phyloP scores from a whole-genome alignment of 2,888 invertebrate species.

The Aradus depressus region DNA sequence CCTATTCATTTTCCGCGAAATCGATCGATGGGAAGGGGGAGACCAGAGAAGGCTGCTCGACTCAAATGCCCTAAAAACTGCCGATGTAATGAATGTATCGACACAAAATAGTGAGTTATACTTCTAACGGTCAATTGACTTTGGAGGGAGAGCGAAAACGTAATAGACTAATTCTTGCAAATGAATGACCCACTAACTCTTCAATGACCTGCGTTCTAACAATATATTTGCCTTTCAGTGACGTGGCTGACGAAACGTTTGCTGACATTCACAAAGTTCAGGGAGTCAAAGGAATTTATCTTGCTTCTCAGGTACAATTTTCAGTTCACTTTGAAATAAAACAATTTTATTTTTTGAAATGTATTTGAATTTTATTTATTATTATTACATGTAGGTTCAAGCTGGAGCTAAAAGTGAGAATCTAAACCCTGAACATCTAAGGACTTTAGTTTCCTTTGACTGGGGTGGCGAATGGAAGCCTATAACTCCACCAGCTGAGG shows the following conservation, averaged over 20 bases:
- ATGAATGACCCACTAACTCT: no score
- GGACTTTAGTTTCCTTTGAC: conserved; percentile 73
- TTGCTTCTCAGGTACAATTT: conserved; percentile 59
- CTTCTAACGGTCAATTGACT: no score
- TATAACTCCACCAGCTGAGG: conserved; percentile 57
- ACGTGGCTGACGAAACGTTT: conserved; percentile 67
- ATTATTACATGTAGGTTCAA: conserved; percentile 11
- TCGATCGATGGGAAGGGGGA: no score
- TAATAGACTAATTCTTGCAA: no score
- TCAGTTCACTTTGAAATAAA: background rate
- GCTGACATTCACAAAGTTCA: conserved; percentile 80
- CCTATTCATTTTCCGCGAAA: no score
- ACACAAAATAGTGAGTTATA: no score
- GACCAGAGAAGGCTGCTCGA: no score
- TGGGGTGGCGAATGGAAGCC: conserved; percentile 75
- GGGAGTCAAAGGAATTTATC: conserved; percentile 77
- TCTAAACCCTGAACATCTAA: conserved; percentile 61
- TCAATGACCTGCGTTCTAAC: no score
- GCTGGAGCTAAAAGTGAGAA: conserved; percentile 36
- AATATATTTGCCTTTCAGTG: no score
- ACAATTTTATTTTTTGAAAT: background rate
- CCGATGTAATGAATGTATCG: no score
- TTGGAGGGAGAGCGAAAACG: no score
- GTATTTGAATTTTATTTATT: background rate
- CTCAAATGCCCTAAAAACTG: no score